Percentiles rank a stretch among this genome's conserved stretches.
Evolutionary conservation across 2,113 vertebrate genomes (phyloP).

Genomic region (Synchiropus splendidus): DNA sequence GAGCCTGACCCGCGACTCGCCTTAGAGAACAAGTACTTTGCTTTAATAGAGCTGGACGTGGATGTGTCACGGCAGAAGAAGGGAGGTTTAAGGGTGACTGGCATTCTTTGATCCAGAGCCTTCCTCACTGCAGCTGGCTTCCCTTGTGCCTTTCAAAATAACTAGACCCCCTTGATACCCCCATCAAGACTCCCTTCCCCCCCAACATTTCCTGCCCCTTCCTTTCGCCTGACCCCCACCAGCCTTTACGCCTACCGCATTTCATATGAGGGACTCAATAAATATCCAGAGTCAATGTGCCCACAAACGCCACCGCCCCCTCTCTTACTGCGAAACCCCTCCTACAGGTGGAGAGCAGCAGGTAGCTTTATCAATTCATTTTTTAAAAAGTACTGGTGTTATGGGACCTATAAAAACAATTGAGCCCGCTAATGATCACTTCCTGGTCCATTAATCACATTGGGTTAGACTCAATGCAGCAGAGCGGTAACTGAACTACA

Average conservation of each 20-base stretch:
- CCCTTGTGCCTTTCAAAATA: slow-evolving; percentile 60
- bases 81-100: slow-evolving; percentile 37
- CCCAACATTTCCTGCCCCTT: slow-evolving; percentile 44
- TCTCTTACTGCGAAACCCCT: slow-evolving; percentile 19
- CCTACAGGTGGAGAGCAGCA: slow-evolving; percentile 13
- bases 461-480: slow-evolving; percentile 7
- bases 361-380: slow-evolving; percentile 10
- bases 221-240: slow-evolving; percentile 39
- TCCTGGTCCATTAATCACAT: slow-evolving; percentile 49
- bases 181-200: slow-evolving; percentile 24
- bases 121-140: slow-evolving; percentile 55
- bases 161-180: slow-evolving; percentile 39
- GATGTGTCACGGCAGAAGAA: slow-evolving; percentile 35
- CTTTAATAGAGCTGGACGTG: slow-evolving; percentile 33
- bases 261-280: slow-evolving; percentile 56
- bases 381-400: slow-evolving; percentile 22
- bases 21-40: slow-evolving; percentile 31
- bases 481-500: slow-evolving; percentile 15
- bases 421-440: slow-evolving; percentile 43
- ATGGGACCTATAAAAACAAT: slow-evolving; percentile 33
- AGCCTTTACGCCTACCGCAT: slow-evolving; percentile 33
- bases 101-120: slow-evolving; percentile 55
- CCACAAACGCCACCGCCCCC: slow-evolving; percentile 30
- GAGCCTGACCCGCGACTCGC: slow-evolving; percentile 20
- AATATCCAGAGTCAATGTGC: slow-evolving; percentile 43